Percentiles rank a stretch among this genome's conserved stretches.
Evolutionary conservation across 2,888 invertebrate species (phyloP).

Genomic region (Dascillus cervinus): DNA sequence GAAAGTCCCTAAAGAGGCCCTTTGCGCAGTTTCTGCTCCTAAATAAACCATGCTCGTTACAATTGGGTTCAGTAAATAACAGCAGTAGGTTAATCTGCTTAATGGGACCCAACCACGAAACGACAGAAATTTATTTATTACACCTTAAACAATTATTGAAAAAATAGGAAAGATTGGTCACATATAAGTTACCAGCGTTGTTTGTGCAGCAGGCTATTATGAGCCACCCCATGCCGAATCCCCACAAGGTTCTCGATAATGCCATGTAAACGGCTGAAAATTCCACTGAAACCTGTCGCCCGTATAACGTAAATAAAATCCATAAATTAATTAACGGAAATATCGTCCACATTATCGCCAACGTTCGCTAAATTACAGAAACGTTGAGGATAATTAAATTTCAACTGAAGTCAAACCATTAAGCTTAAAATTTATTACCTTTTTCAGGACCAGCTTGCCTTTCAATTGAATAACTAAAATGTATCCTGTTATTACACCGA

Average conservation of each 20-base stretch:
- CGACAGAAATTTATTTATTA: conserved; percentile 39
- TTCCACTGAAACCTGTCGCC: conserved; percentile 41
- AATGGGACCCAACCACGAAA: conserved; percentile 34
- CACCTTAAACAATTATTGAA: conserved; percentile 36
- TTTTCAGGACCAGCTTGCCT: conserved; percentile 27
- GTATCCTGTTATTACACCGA: conserved; percentile 45
- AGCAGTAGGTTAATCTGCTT: conserved; percentile 51
- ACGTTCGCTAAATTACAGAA: no score
- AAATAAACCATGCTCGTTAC: conserved; percentile 44
- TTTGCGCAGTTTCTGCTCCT: conserved; percentile 29
- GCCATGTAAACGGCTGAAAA: conserved; percentile 45
- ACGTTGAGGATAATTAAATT: no score
- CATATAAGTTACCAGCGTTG: conserved; percentile 44
- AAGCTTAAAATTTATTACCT: conserved; percentile 17
- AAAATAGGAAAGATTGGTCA: no score
- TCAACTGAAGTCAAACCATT: conserved; percentile 1
- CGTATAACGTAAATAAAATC: conserved; percentile 40
- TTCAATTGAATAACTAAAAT: conserved; percentile 35
- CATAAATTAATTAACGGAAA: conserved; percentile 38
- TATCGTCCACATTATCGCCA: conserved; percentile 32
- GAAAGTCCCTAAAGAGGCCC: conserved; percentile 32
- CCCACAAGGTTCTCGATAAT: conserved; percentile 47
- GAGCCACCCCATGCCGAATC: conserved; percentile 49
- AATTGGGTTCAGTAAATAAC: conserved; percentile 52
- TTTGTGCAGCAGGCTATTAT: conserved; percentile 49